Base-by-base conservation (phyloP, 2,888 invertebrate genomes). In the Heteromurus nitidus region DNA sequence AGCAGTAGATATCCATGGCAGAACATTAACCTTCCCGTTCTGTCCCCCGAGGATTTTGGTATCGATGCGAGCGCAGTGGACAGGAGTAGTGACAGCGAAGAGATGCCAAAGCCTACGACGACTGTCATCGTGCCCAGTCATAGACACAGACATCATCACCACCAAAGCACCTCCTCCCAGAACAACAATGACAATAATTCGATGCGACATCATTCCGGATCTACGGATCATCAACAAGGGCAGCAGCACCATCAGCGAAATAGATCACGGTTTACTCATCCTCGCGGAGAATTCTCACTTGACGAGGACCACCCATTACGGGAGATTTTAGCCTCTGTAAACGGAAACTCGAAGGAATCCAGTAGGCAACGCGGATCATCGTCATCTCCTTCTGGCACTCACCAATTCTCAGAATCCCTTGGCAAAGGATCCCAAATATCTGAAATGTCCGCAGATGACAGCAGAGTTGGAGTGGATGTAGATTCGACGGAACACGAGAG, bases 231-330 rank as follows among this genome's bases (percentile, higher is more conserved):
- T 47, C 58, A 47, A 5, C 72, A 53, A 13, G n/a, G 44, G 11
- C 74, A 74, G 72, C 72, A 28, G 22, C 76, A 42, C 0, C 58
- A 77, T n/a, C 55, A 80, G n/a, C 47, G 65, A 7, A 81, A 31
- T 9, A 73, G 42, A 18, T 30, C 65, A 3, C 55, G 69, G 30
- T 42, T 44, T 47, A 53, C 22, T 65, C 65, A 69, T 42, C 24
- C 65, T 22, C n/a, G 47, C 18, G 70, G 50, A 22, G 58, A 64
- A 55, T 86, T 83, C 65, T 53, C 44, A 3, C 73, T 87, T n/a
- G 83, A 84, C 44, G 83, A 82, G 9, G 83, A 86, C 72, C 87
- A 87, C 73, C 87, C 87, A 11, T 72, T 87, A 16, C 64, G 85
- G 22, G 75, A 83, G 3, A 86, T 87, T 73, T 77, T 87, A 26